Evolutionary conservation across 1,140 invertebrate genomes (phyloP), one percentile per base, ranked within the genome.

Genomic region (Halictus rubicundus): DNA sequence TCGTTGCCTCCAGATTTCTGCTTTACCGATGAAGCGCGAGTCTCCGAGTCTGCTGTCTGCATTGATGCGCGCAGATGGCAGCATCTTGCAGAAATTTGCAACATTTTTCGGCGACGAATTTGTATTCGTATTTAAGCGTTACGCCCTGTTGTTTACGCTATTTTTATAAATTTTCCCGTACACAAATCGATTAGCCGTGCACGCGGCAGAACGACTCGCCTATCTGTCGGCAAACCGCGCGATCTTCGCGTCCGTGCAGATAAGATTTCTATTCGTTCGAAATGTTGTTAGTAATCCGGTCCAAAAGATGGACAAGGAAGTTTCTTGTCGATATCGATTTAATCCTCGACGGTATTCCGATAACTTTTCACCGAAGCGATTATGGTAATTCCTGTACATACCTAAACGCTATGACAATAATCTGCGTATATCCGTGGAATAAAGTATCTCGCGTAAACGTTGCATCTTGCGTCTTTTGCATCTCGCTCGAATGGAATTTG

Each of bases 11-110:
- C 1, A 66, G 59, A 54, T 69, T 54, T 80, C 84, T 86, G 49
- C 42, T 60, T 86, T 86, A 86, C 60, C 83, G 80, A 52, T 74
- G 19, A 7, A 52, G 49, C 49, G 46, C 12, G 8, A 4, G 16
- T 65, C 37, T 54, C 6, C 12, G 32, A 14, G 52, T n/a, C 27
- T 32, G 19, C 49, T 4, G 49, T 42, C 54, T 25, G 59, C 8
- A 78, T 14, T 21, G 21, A 14, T 23, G 32, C 46, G 8, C 37
- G 32, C 54, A 85, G 84, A 71, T 85, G 84, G 84, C 84, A 81
- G 79, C 80, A 85, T 69, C 65, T 66, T 46, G 68, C 72, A 61
- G 76, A 74, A 73, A 59, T 68, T 73, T 68, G 78, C 59, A 65
- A 78, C 68, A 71, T 65, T 54, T 61, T 7, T 46, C 27, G 5